A percentile compares a stretch with the other conserved stretches of the same genome.
Conservation (phyloP, 1,140 invertebrate genomes). For the Ceratitis capitata region DNA sequence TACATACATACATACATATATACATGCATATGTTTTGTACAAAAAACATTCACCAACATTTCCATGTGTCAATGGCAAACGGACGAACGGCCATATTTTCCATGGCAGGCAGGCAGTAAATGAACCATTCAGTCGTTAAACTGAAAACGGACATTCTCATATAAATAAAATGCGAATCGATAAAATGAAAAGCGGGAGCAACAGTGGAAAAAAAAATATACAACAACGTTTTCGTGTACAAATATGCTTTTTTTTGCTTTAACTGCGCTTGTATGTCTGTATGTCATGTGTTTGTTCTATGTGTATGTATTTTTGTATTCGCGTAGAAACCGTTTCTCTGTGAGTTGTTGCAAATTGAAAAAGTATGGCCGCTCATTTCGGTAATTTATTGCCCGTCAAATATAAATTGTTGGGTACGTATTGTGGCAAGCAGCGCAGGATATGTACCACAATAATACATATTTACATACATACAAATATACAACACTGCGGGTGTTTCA, state of each 20-base stretch:
- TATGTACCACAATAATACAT: too few relatives aligned
- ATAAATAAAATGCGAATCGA: not conserved
- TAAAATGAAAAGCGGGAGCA: not conserved
- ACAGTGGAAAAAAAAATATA: not conserved
- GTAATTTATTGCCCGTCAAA: slow-evolving; percentile 18
- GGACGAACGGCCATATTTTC: not conserved
- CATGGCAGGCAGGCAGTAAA: not conserved
- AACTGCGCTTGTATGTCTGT: not conserved
- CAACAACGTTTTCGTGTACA: not conserved
- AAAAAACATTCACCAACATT: too few relatives aligned
- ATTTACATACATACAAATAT: too few relatives aligned
- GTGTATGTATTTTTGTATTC: not conserved
- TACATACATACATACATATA: too few relatives aligned
- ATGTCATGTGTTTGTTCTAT: not conserved
- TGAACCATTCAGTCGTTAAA: not conserved
- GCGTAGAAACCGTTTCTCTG: not conserved
- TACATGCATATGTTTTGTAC: too few relatives aligned
- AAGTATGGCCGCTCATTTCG: not conserved
- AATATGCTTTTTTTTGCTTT: not conserved
- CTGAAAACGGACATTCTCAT: not conserved
- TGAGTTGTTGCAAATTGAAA: slow-evolving; percentile 22
- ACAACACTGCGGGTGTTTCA: not conserved
- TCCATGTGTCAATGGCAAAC: not conserved
- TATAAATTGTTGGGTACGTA: not conserved
- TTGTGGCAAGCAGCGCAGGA: too few relatives aligned